Percentiles rank a stretch among this genome's conserved stretches.
Evolutionary conservation across 2,888 invertebrate species (phyloP).

Genomic region (Eubasilissa splendida): DNA sequence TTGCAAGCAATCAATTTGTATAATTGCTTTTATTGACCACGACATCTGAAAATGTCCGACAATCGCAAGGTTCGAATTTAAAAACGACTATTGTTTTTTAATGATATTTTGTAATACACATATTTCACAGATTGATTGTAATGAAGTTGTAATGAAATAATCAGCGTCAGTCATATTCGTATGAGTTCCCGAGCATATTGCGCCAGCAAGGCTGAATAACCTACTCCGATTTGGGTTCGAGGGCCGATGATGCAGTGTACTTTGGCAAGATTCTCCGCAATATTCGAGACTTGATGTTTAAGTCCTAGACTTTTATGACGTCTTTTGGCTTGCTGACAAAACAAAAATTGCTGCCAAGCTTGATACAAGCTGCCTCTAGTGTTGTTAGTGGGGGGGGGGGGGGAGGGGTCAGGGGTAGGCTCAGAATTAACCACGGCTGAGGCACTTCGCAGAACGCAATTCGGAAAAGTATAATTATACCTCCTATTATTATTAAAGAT

Average conservation of each 20-base stretch:
- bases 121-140: too few relatives aligned
- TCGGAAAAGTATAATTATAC: too few relatives aligned
- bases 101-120: too few relatives aligned
- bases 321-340: conserved; percentile 51
- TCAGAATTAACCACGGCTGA: too few relatives aligned
- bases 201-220: conserved; percentile 30
- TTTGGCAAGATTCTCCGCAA: conserved; percentile 39
- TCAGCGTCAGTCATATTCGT: background rate
- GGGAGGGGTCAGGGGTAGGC: background rate
- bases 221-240: conserved; percentile 20
- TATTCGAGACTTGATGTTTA: conserved; percentile 21
- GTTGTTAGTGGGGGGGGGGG: background rate
- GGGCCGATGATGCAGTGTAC: conserved; percentile 41
- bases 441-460: too few relatives aligned
- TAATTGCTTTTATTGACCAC: too few relatives aligned
- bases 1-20: too few relatives aligned
- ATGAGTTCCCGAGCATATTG: conserved; percentile 8
- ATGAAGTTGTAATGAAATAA: too few relatives aligned
- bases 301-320: conserved; percentile 14
- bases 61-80: too few relatives aligned
- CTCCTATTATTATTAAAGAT: too few relatives aligned
- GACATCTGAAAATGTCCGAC: too few relatives aligned
- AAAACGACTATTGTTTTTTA: too few relatives aligned
- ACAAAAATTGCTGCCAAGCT: conserved; percentile 41
- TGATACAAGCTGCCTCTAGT: conserved; percentile 6